Percentiles rank a stretch among this genome's conserved stretches.
Evolutionary conservation across 2,113 vertebrate genomes (phyloP).

Genomic region (Alectura lathami): DNA sequence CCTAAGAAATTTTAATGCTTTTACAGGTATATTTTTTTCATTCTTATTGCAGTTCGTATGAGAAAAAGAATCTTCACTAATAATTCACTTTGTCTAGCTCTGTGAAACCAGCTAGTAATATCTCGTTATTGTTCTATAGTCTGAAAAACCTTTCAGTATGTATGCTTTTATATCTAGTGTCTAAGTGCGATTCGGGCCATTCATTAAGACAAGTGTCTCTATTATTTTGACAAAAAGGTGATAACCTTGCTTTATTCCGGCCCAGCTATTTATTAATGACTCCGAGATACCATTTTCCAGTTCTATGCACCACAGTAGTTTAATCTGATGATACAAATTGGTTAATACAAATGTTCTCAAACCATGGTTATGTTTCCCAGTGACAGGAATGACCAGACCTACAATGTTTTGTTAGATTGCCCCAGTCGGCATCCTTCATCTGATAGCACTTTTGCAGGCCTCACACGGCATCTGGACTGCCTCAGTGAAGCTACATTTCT

Average conservation of each 20-base stretch:
- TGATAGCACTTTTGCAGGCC: not conserved
- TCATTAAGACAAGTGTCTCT: conserved; percentile 60
- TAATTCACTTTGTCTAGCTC: conserved; percentile 33
- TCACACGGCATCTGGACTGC: not conserved
- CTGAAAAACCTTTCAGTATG: conserved; percentile 15
- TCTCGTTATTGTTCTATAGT: not conserved
- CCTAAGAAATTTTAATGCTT: conserved; percentile 27
- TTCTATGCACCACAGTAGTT: conserved; percentile 37
- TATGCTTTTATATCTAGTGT: conserved; percentile 53
- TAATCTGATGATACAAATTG: conserved; percentile 58
- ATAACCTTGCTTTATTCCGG: conserved; percentile 46
- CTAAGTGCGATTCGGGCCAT: not conserved
- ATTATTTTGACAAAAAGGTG: conserved; percentile 61
- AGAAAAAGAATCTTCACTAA: conserved; percentile 33
- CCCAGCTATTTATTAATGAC: conserved; percentile 56
- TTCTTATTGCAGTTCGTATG: conserved; percentile 16
- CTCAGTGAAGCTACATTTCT: not conserved
- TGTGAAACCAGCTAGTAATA: conserved; percentile 26
- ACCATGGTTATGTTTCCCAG: not conserved
- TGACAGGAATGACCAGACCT: not conserved
- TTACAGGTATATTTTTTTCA: conserved; percentile 5
- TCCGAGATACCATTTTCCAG: conserved; percentile 57
- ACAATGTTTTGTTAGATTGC: not conserved
- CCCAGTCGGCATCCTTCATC: not conserved
- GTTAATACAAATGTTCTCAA: conserved; percentile 1